Evolutionary conservation across 1,140 invertebrate genomes (phyloP).

Genomic region (Drosophila repletoides): DNA sequence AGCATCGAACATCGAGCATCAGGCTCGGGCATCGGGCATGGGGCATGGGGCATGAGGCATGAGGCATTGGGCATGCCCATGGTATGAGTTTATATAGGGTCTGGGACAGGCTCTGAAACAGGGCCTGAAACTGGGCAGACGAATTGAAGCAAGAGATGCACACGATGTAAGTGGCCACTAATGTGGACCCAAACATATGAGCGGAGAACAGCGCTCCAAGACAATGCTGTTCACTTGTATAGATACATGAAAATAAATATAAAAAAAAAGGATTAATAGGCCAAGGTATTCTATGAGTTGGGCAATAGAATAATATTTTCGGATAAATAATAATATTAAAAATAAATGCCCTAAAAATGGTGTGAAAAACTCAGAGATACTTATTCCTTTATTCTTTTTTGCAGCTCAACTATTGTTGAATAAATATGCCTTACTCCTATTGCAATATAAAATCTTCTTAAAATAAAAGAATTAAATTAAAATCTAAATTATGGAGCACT

Average conservation of each 20-base stretch:
- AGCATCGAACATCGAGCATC: not conserved
- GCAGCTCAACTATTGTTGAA: too few relatives aligned
- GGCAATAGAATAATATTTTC: not conserved
- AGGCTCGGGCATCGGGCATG: not conserved
- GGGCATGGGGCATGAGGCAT: too few relatives aligned
- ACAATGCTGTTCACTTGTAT: not conserved
- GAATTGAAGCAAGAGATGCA: slow-evolving; percentile 67
- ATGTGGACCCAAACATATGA: slow-evolving; percentile 48
- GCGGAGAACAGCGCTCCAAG: slow-evolving; percentile 9
- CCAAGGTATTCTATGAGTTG: too few relatives aligned
- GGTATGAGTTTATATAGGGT: too few relatives aligned
- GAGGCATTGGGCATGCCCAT: slow-evolving; percentile 1
- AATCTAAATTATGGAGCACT: too few relatives aligned
- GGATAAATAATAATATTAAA: not conserved
- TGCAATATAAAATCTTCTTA: too few relatives aligned
- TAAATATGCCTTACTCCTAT: too few relatives aligned
- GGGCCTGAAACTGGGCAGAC: slow-evolving; percentile 39
- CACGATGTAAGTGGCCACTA: slow-evolving; percentile 71
- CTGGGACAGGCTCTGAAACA: slow-evolving; percentile 15
- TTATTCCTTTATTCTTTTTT: not conserved
- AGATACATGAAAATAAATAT: not conserved
- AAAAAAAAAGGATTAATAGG: not conserved
- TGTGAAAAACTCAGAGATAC: not conserved
- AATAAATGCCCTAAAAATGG: not conserved
- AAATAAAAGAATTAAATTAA: too few relatives aligned